These are phyloP conservation scores for Trematomus loennbergii DNA, from an alignment of 2,113 vertebrate genomes.

Conservation along the genomic window DNA sequence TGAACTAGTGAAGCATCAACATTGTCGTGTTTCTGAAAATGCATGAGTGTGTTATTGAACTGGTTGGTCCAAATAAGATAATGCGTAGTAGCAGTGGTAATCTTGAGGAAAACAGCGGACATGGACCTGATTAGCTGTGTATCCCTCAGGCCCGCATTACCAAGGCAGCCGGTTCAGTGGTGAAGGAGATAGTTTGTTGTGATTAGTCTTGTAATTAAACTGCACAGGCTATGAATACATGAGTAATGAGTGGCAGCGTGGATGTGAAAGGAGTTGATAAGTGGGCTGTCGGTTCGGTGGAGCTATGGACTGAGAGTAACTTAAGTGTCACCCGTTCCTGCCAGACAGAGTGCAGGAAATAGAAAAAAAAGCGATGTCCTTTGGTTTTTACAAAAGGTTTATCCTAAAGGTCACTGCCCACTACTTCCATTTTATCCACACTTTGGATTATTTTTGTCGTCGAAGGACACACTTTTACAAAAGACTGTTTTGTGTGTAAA, in stretches of 20 bases:
- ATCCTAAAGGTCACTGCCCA: constrained; percentile 41
- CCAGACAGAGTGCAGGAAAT: constrained; percentile 24
- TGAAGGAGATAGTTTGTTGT: constrained; percentile 79
- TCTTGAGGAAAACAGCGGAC: constrained; percentile 45
- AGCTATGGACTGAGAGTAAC: constrained; percentile 45
- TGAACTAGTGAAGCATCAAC: neutral
- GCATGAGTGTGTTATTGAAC: neutral
- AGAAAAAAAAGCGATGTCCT: constrained; percentile 53
- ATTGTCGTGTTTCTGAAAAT: constrained; percentile 1
- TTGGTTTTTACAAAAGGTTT: constrained; percentile 18
- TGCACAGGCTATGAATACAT: constrained; percentile 79
- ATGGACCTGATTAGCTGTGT: constrained; percentile 67
- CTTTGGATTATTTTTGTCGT: neutral
- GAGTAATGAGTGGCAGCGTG: constrained; percentile 77
- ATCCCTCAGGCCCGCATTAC: constrained; percentile 60
- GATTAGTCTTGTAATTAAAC: constrained; percentile 82
- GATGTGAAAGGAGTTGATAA: constrained; percentile 76
- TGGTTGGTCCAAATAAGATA: constrained; percentile 44
- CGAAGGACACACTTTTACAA: too few relatives aligned
- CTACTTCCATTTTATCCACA: neutral
- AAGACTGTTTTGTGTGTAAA: too few relatives aligned
- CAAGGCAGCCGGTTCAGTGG: constrained; percentile 58
- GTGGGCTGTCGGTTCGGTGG: constrained; percentile 65
- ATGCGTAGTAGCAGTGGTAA: constrained; percentile 29
- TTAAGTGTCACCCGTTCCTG: constrained; percentile 31